A percentile compares a stretch with the other conserved stretches of the same genome.
Conservation (phyloP, 2,113 vertebrate genomes). For the Sturnira hondurensis region DNA sequence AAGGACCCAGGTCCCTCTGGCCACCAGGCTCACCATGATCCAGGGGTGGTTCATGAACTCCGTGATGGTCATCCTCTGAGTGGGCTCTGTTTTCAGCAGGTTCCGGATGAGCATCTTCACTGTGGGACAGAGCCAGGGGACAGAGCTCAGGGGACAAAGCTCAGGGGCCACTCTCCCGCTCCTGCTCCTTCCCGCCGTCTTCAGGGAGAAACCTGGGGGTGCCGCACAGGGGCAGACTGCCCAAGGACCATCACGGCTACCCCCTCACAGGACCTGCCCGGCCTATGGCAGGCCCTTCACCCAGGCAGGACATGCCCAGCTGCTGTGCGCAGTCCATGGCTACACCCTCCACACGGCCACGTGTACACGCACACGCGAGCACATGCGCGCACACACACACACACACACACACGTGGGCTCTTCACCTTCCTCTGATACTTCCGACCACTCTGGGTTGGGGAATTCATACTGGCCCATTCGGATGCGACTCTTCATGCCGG, state of each 20-base stretch:
- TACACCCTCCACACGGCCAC: fast-evolving
- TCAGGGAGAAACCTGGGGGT: neutral
- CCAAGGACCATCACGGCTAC: neutral
- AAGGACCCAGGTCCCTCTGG: too few relatives aligned
- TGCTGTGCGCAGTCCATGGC: neutral
- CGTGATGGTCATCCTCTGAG: conserved; percentile 96
- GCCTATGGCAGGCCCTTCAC: neutral
- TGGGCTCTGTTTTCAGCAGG: conserved; percentile 96
- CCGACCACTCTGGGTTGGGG: conserved; percentile 97
- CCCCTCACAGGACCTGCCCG: fast-evolving
- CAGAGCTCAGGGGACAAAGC: neutral
- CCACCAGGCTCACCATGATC: conserved; percentile 89
- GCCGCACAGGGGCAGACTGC: fast-evolving
- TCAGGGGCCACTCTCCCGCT: neutral
- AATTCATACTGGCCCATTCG: conserved; percentile 98
- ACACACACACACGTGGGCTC: fast-evolving
- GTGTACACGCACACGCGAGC: fast-evolving
- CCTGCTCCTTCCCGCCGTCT: neutral
- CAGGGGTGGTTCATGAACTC: conserved; percentile 99
- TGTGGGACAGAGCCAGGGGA: conserved; percentile 63
- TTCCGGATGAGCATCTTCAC: conserved; percentile 96
- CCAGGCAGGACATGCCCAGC: neutral
- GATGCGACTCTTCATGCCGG: conserved; percentile 97
- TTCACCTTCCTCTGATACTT: conserved; percentile 96
- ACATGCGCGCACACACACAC: too few relatives aligned